A percentile compares a stretch with the other conserved stretches of the same genome.
These are phyloP conservation scores for Camptogramma bilineatum DNA, from an alignment of 2,888 invertebrate genomes.

Conservation along the genomic window DNA sequence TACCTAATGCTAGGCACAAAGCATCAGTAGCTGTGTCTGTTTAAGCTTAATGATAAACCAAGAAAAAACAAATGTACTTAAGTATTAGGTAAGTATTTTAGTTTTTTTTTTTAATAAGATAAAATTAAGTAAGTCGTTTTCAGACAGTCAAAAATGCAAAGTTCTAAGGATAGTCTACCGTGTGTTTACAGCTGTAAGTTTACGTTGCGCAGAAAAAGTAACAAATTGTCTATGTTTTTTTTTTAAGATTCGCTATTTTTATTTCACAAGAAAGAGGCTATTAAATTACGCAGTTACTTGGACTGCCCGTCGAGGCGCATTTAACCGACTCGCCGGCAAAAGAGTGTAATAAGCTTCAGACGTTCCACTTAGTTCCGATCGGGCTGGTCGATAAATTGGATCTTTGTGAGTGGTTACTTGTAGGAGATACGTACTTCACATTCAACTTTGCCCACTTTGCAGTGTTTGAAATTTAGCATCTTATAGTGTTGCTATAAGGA, in stretches of 20 bases:
- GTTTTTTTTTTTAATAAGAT: too few relatives aligned
- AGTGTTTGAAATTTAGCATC: too few relatives aligned
- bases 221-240: background rate
- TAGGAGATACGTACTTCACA: background rate
- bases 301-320: constrained; percentile 11
- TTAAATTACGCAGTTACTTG: constrained; percentile 17
- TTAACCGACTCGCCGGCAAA: constrained; percentile 16
- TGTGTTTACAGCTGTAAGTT: background rate
- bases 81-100: too few relatives aligned
- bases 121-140: too few relatives aligned
- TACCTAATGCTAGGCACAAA: too few relatives aligned
- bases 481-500: too few relatives aligned
- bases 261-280: constrained; percentile 2
- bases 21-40: too few relatives aligned
- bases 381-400: constrained; percentile 24
- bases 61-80: too few relatives aligned
- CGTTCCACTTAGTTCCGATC: constrained; percentile 24
- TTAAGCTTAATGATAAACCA: too few relatives aligned
- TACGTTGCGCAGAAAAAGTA: background rate
- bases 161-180: too few relatives aligned
- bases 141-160: too few relatives aligned
- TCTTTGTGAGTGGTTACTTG: constrained; percentile 6
- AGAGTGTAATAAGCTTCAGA: constrained; percentile 20
- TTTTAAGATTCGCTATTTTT: background rate
- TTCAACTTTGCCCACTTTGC: background rate